Percentiles rank a stretch among this genome's conserved stretches.
Evolutionary conservation across 2,113 vertebrate species (phyloP).

Genomic region (Lanius ludovicianus): DNA sequence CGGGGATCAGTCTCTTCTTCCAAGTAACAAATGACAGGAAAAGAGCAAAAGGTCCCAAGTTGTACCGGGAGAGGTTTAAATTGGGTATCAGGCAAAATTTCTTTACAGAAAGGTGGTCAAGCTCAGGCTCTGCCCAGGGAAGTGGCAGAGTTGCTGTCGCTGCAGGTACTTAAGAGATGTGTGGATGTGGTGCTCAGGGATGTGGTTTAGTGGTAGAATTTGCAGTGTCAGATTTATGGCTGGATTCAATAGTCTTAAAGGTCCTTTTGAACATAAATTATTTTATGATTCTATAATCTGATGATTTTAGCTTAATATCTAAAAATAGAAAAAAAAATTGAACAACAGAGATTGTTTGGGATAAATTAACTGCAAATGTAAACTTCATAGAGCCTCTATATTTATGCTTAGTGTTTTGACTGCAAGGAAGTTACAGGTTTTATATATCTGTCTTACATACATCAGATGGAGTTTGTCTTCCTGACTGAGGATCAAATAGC

Average conservation of each 20-base stretch:
- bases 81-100: background rate
- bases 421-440: background rate
- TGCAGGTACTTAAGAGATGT: background rate
- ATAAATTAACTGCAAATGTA: background rate
- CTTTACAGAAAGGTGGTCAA: background rate
- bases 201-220: background rate
- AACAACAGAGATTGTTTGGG: background rate
- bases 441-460: background rate
- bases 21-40: background rate
- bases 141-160: background rate
- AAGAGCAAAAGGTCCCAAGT: background rate
- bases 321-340: background rate
- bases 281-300: background rate
- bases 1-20: fast-evolving
- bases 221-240: background rate
- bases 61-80: background rate
- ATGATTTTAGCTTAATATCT: background rate
- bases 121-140: background rate
- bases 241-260: background rate
- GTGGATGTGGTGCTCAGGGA: background rate
- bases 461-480: background rate
- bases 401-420: background rate
- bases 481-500: background rate
- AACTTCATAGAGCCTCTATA: background rate
- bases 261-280: background rate